Evolutionary conservation across 1,140 invertebrate species (phyloP).

Genomic region (Meloidogyne chitwoodi): DNA sequence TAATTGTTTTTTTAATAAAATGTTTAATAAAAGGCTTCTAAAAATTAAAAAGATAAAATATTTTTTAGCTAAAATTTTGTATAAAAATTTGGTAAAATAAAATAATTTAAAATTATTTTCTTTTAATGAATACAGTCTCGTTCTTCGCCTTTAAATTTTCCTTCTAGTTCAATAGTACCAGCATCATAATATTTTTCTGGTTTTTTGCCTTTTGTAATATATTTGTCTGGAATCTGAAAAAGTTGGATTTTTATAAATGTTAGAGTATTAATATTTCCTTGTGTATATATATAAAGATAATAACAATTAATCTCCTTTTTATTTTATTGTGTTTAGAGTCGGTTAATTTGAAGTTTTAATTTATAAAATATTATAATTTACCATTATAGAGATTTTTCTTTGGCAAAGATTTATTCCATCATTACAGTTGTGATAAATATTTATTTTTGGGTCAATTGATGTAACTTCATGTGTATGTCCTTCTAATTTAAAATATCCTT

Average conservation of each 20-base stretch:
- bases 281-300: no score
- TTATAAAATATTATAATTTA: slow-evolving; percentile 7
- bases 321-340: no score
- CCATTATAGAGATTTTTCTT: slow-evolving; percentile 38
- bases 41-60: no score
- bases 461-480: slow-evolving; percentile 45
- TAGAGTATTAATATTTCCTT: no score
- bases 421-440: slow-evolving; percentile 40
- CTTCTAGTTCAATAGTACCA: slow-evolving; percentile 35
- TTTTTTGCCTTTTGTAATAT: slow-evolving; percentile 25
- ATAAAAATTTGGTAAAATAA: no score
- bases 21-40: no score
- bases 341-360: neutral
- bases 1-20: no score
- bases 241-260: neutral
- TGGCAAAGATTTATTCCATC: slow-evolving; percentile 45
- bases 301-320: no score
- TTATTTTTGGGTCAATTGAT: slow-evolving; percentile 42
- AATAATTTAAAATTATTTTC: no score
- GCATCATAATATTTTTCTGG: slow-evolving; percentile 36
- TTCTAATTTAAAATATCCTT: slow-evolving; percentile 34
- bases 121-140: slow-evolving; percentile 41
- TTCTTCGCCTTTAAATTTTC: slow-evolving; percentile 39
- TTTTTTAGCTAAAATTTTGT: no score
- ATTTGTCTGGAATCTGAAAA: slow-evolving; percentile 31